phyloP scores from a whole-genome alignment of 2,113 vertebrate genomes.

The Camelus bactrianus region DNA sequence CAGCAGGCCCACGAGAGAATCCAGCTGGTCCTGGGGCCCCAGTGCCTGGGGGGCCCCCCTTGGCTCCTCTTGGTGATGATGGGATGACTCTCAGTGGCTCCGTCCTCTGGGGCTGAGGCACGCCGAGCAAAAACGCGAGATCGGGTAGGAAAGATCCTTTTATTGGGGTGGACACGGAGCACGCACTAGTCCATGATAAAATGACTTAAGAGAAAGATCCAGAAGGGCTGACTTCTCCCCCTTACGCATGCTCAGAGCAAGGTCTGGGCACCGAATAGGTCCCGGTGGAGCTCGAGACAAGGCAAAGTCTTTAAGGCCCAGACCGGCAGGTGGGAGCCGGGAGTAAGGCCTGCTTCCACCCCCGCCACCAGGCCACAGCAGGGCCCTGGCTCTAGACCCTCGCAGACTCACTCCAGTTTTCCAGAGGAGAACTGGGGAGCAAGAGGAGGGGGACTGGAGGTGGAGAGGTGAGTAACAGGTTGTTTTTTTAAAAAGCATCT shows the following conservation, averaged over 20 bases:
- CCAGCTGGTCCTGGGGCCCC: background rate
- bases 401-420: background rate
- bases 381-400: background rate
- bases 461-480: conserved; percentile 7
- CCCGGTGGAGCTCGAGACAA: background rate
- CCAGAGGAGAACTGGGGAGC: background rate
- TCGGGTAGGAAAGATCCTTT: conserved; percentile 80
- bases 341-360: conserved; percentile 3
- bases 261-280: background rate
- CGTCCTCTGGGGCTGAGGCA: conserved; percentile 2
- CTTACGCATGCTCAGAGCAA: background rate
- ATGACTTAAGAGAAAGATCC: conserved; percentile 68
- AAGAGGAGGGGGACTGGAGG: background rate
- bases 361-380: background rate
- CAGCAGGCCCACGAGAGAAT: background rate
- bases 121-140: conserved; percentile 66
- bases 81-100: conserved; percentile 2
- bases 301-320: conserved; percentile 33
- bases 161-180: conserved; percentile 82
- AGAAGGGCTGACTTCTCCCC: conserved; percentile 34
- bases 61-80: background rate
- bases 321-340: background rate
- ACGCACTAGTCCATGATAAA: conserved; percentile 78
- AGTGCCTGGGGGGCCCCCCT: background rate
- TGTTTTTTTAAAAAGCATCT: conserved; percentile 78